These are phyloP conservation scores for Cheilosia grossa DNA, from an alignment of 2,888 invertebrate genomes.

Conservation along the genomic window DNA sequence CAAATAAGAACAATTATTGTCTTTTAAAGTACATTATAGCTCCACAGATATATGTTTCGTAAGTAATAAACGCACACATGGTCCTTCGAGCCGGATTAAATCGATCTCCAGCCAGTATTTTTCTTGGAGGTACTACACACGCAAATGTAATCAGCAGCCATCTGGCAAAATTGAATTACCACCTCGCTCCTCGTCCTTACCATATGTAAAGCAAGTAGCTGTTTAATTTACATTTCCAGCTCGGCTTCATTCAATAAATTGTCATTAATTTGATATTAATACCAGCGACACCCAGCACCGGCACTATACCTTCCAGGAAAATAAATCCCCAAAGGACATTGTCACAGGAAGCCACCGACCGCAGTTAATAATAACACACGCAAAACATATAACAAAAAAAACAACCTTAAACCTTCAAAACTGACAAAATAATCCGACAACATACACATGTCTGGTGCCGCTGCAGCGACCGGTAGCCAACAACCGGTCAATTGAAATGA, in stretches of 20 bases:
- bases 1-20: too few species aligned
- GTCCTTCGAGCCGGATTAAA: not conserved
- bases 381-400: not conserved
- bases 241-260: constrained; percentile 35
- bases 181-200: not conserved
- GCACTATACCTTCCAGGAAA: constrained; percentile 4
- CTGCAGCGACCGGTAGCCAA: not conserved
- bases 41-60: too few species aligned
- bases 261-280: constrained; percentile 41
- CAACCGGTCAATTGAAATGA: constrained; percentile 53
- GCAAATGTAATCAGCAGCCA: not conserved
- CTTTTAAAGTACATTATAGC: too few species aligned
- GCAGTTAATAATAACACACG: constrained; percentile 18
- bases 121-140: too few species aligned
- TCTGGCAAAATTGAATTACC: not conserved
- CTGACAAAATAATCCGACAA: constrained; percentile 71
- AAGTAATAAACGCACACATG: not conserved
- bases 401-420: constrained; percentile 51
- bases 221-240: constrained; percentile 42
- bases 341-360: constrained; percentile 65
- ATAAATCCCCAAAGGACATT: constrained; percentile 30
- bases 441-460: constrained; percentile 47
- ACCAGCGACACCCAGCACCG: not conserved
- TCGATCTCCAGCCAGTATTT: not conserved
- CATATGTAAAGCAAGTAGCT: not conserved